A percentile compares a stretch with the other conserved stretches of the same genome.
Evolutionary conservation across 2,888 invertebrate species (phyloP).

Genomic region (Pediacus dermestoides): DNA sequence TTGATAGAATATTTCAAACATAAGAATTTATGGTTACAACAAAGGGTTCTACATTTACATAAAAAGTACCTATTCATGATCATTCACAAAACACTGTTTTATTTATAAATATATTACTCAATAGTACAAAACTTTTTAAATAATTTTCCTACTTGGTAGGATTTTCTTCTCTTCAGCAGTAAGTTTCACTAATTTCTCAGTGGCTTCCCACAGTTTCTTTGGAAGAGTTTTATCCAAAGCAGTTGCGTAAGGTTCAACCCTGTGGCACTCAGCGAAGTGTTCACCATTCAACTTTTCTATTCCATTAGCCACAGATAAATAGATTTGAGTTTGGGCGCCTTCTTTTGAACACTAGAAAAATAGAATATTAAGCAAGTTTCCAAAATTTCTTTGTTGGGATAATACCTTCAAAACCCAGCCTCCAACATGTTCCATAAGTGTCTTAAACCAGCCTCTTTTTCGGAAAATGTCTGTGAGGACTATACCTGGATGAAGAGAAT

Average conservation of each 20-base stretch:
- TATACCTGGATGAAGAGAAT: conserved; percentile 36
- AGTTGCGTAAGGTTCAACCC: conserved; percentile 6
- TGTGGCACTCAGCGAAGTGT: conserved; percentile 36
- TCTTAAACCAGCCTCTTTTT: neutral
- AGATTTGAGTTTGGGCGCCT: conserved; percentile 40
- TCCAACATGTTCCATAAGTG: neutral
- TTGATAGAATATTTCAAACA: conserved; percentile 37
- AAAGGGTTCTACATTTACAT: too few relatives aligned
- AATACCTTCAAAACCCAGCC: conserved; percentile 1
- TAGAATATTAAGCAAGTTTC: neutral
- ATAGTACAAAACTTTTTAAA: too few relatives aligned
- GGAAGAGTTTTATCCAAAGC: conserved; percentile 7
- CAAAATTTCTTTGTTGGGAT: neutral
- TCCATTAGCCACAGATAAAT: conserved; percentile 32
- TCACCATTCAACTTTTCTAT: conserved; percentile 31
- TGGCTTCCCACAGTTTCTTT: conserved; percentile 15
- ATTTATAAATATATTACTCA: too few relatives aligned
- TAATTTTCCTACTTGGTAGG: too few relatives aligned
- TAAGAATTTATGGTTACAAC: too few relatives aligned
- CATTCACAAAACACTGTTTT: too few relatives aligned
- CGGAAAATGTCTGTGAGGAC: conserved; percentile 13
- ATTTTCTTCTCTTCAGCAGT: too few relatives aligned
- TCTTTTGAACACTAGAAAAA: conserved; percentile 30
- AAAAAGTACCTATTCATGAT: too few relatives aligned
- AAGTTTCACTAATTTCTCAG: conserved; percentile 17